A percentile compares a stretch with the other conserved stretches of the same genome.
Evolutionary conservation across 2,113 vertebrate species (phyloP).

Genomic region (Neofelis nebulosa): DNA sequence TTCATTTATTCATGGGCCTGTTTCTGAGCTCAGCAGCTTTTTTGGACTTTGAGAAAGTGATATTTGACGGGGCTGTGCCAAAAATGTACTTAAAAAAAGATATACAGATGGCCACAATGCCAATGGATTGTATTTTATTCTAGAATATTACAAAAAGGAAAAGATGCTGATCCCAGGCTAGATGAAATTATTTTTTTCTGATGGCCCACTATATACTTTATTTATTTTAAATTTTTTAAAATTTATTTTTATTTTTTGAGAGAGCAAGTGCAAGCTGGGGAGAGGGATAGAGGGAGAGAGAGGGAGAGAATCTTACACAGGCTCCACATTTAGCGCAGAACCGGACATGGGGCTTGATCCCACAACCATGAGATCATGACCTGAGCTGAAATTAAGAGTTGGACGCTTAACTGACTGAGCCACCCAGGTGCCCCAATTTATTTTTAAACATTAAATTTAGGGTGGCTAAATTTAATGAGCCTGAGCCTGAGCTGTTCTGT

Average conservation of each 20-base stretch:
- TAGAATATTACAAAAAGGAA: conserved; percentile 24
- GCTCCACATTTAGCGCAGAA: neutral
- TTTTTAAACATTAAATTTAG: conserved; percentile 44
- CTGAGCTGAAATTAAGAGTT: neutral
- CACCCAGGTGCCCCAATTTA: neutral
- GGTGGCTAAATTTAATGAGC: too few relatives aligned
- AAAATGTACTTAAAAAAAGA: conserved; percentile 47
- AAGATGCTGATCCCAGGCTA: neutral
- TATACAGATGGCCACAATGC: neutral
- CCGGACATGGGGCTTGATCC: neutral
- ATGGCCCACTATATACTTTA: neutral
- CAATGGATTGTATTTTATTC: conserved; percentile 37
- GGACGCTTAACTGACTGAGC: neutral
- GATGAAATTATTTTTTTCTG: neutral
- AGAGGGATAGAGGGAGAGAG: neutral
- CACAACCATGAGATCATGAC: neutral
- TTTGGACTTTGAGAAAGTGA: conserved; percentile 55
- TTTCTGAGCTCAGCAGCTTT: conserved; percentile 5
- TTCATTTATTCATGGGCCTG: conserved; percentile 36
- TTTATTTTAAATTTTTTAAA: neutral
- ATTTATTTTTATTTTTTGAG: neutral
- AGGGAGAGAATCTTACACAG: neutral
- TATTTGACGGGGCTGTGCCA: conserved; percentile 1
- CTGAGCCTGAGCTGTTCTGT: too few relatives aligned
- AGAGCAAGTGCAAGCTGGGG: neutral